Base-by-base conservation (phyloP, 53 echinoderm and acorn worm genomes). In the Astropecten irregularis region DNA sequence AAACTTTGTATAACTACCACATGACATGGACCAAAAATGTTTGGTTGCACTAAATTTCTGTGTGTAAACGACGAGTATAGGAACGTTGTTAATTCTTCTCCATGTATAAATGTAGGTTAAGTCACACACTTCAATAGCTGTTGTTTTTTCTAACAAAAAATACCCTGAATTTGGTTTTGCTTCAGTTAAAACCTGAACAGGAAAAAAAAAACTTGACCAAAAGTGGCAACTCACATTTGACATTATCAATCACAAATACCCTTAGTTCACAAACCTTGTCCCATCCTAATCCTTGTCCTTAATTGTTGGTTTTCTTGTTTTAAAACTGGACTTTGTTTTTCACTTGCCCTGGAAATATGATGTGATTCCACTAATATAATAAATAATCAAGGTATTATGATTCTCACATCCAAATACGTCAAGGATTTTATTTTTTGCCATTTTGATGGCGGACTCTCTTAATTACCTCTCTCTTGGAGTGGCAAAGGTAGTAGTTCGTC, bases 101-200 rank as follows among this genome's bases (percentile, higher is more conserved):
- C 20, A 39, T 79, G 79, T 79, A 79, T 20, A 79, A 79, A 79
- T 79, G 60, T 60, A 53, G 77, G 28, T 62, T 68, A 42, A 8
- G 60, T 79, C 79, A 79, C 79, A 79, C 79, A 79, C 79, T 79
- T 79, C 13, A 18, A 22, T 79, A 79, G 61, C 79, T 76, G n/a
- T n/a, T n/a, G n/a, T n/a, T n/a, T n/a, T n/a, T n/a, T n/a, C n/a
- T 71, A 58, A 74, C 79, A 79, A 60, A 79, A 62, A 61, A 79
- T 79, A 79, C 79, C 79, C 79, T 79, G 79, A 79, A 39, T 61
- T 42, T 42, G 42, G 42, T 42, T 42, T 42, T 79, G 48, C 15
- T 62, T 60, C 19, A 54, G 50, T 56, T 10, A 16, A 34, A 39
- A 23, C 11, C 14, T 29, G 48, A 47, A 57, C 29, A 42, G 34